Evolutionary conservation across 2,113 vertebrate species (phyloP).

Genomic region (Uria aalge): DNA sequence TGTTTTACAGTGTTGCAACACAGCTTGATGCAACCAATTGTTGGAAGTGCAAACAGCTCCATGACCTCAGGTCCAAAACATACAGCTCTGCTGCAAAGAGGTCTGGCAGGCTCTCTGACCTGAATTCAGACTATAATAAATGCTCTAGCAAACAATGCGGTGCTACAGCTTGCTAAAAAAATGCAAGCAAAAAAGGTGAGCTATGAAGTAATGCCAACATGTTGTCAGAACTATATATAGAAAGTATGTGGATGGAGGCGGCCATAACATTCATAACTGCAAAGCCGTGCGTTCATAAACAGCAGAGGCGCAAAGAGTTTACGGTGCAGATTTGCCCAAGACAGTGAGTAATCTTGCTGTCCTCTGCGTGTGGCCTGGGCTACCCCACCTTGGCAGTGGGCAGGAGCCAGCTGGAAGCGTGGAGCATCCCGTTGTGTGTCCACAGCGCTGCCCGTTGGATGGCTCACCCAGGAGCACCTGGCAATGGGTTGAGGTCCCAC

Average conservation of each 20-base stretch:
- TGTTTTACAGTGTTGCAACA: conserved; percentile 21
- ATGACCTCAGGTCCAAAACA: not conserved
- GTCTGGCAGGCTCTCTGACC: not conserved
- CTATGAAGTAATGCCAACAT: not conserved
- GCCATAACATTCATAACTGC: not conserved
- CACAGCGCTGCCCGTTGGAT: not conserved
- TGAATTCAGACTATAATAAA: not conserved
- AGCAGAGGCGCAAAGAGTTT: not conserved
- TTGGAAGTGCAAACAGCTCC: conserved; percentile 1
- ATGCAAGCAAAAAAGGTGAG: not conserved
- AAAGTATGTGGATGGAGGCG: not conserved
- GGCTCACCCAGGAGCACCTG: not conserved
- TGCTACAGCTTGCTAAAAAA: not conserved
- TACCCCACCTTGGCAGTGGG: not conserved
- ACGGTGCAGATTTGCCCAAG: not conserved
- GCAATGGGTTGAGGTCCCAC: fast-evolving
- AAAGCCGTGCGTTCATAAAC: not conserved
- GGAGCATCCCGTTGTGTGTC: fast-evolving
- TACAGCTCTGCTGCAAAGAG: not conserved
- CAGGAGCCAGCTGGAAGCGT: not conserved
- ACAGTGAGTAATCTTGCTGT: not conserved
- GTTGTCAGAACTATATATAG: not conserved
- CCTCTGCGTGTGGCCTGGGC: not conserved
- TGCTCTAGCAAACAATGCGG: not conserved
- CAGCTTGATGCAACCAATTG: not conserved